Base-by-base conservation (phyloP, 2,888 invertebrate genomes). In the Encarsia formosa region DNA sequence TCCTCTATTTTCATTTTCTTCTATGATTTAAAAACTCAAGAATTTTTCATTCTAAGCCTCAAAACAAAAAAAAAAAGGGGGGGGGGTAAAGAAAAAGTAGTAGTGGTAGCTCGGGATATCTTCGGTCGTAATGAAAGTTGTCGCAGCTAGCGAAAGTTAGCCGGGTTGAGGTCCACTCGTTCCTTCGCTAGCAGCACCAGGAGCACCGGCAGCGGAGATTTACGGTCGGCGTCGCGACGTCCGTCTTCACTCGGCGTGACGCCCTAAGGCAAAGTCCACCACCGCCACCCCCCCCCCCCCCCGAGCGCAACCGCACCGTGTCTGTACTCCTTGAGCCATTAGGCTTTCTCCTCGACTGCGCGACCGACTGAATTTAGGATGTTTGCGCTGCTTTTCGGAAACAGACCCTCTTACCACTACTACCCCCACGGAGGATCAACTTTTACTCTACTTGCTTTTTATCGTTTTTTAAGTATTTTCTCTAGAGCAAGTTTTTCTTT, bases 211-310 rank as follows among this genome's bases (percentile, higher is more conserved):
- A 42, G 49, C 55, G 66, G 69, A n/a, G n/a, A 73, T 73, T 73
- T 73, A 73, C 73, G 64, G 70, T n/a, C 61, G 64, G 69, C 73
- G 72, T 70, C 73, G 70, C 73, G 71, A 71, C 73, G 73, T 73
- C 73, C 73, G 71, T 73, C 73, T 73, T 73, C 73, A 73, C 72
- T 73, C 68, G 68, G 68, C 73, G 73, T 73, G 73, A 73, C 73
- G 73, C 73, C 70, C 70, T 32, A 4, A 8, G 13, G 29, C n/a
- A 29, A 13, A 13, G 29, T 13, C 22, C 31, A n/a, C 23, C 24
- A 19, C 23, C 20, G 4, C 22, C 22, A 9, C 34, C 23, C 20
- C 5, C 44, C 38, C 24, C 19, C 44, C 45, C 58, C 58, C 52
- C 57, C 54, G 58, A 57, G 59, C 61, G 60, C 59, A 59, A 61